Base-by-base conservation (phyloP, 2,888 invertebrate species). In the Labia minor region DNA sequence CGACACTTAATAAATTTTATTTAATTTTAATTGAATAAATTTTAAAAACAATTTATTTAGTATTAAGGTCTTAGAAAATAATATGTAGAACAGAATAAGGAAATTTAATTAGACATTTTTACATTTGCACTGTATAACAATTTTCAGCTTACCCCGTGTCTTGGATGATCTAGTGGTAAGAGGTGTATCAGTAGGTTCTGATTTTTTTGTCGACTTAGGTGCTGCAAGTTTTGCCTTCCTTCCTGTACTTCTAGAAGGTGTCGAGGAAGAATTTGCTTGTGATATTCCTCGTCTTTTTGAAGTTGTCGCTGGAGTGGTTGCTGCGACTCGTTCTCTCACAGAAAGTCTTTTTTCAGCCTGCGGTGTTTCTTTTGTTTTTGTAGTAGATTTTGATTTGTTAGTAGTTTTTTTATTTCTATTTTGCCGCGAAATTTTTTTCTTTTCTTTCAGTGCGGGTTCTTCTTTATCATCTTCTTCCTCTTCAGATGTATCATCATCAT, bases 81-180 rank as follows among this genome's bases (percentile, higher is more conserved):
- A n/a, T n/a, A n/a, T n/a, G n/a, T n/a, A n/a, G n/a, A n/a, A n/a
- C n/a, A n/a, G n/a, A n/a, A n/a, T n/a, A n/a, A n/a, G n/a, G n/a
- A n/a, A n/a, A n/a, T n/a, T n/a, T n/a, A n/a, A n/a, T n/a, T n/a
- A n/a, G n/a, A n/a, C n/a, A n/a, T n/a, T n/a, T n/a, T n/a, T n/a
- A n/a, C n/a, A n/a, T n/a, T n/a, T n/a, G n/a, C n/a, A n/a, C n/a
- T n/a, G n/a, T n/a, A n/a, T n/a, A n/a, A n/a, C n/a, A n/a, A 26
- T 49, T 49, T n/a, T 4, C 14, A 49, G 65, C 69, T 66, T 67
- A 70, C 70, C 69, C 67, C 69, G 68, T 37, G 69, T 68, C 65
- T 68, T 70, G 33, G 70, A 61, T 21, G 68, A 66, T 65, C 68
- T 66, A 18, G 67, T 67, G 19, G 70, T 65, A 21, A 67, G 61